Conservation (phyloP, 2,113 vertebrate genomes). For the Cyprinodon variegatus region DNA sequence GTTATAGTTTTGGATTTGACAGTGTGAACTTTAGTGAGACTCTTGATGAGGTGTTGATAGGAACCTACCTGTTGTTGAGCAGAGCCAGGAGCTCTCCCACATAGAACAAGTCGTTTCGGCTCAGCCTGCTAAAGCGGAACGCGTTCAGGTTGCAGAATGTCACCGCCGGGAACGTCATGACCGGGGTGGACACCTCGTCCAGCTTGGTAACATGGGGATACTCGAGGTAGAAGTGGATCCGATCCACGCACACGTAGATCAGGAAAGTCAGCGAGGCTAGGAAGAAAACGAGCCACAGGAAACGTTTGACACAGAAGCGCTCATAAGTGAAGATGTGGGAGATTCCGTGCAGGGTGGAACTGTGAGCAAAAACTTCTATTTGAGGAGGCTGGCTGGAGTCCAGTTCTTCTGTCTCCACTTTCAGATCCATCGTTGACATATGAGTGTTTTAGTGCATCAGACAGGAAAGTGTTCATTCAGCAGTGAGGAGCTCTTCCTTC, state of each 20-base stretch:
- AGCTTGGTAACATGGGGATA: conserved; percentile 98
- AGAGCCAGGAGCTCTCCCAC: conserved; percentile 94
- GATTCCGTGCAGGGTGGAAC: conserved; percentile 95
- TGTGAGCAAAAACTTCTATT: conserved; percentile 94
- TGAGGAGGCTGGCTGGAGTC: conserved; percentile 87
- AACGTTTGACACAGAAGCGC: conserved; percentile 88
- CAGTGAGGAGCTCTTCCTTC: conserved; percentile 52
- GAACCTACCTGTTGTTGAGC: conserved; percentile 90
- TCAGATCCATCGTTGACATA: conserved; percentile 87
- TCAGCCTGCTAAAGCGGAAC: conserved; percentile 94
- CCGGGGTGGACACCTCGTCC: conserved; percentile 90
- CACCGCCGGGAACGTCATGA: conserved; percentile 92
- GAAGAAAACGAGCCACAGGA: conserved; percentile 92
- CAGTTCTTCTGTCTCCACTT: conserved; percentile 88
- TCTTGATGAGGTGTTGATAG: neutral
- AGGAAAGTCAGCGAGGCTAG: conserved; percentile 90
- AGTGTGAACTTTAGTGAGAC: neutral
- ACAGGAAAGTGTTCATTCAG: conserved; percentile 46
- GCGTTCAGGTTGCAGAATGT: conserved; percentile 99
- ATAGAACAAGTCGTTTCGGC: conserved; percentile 97
- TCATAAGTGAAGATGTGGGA: conserved; percentile 98
- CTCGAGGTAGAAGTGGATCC: conserved; percentile 94
- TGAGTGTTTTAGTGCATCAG: conserved; percentile 21
- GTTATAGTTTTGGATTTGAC: neutral
- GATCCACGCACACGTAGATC: conserved; percentile 91